Evolutionary conservation across 2,797 vertebrate species (phyloP).

Genomic region (Alcedo quadribrachys): DNA sequence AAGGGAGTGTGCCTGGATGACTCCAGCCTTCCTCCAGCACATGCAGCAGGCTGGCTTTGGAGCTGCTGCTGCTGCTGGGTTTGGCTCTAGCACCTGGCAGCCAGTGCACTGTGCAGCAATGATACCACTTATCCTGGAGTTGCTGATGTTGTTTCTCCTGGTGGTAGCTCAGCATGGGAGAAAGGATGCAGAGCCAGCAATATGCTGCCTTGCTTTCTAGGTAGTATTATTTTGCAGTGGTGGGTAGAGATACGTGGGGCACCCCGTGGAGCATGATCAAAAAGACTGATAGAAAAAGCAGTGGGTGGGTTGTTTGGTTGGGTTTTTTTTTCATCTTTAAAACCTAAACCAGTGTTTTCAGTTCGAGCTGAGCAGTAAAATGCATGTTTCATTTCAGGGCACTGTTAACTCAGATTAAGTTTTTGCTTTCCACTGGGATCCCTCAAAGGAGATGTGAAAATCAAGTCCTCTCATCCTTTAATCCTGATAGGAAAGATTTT

Average conservation of each 20-base stretch:
- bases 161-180: not conserved
- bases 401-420: not conserved
- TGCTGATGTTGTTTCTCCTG: fast-evolving
- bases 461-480: not conserved
- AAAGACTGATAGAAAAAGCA: not conserved
- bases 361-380: not conserved
- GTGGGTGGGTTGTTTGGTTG: too few relatives aligned
- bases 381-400: not conserved
- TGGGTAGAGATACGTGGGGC: not conserved
- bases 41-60: not conserved
- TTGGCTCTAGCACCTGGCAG: not conserved
- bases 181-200: not conserved
- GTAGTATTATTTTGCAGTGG: not conserved
- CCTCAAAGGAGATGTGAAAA: not conserved
- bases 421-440: not conserved
- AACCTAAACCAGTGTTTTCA: not conserved
- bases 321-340: not conserved
- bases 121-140: too few relatives aligned
- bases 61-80: not conserved
- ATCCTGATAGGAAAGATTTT: not conserved
- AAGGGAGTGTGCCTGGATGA: not conserved
- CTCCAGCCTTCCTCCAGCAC: not conserved
- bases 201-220: not conserved
- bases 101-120: too few relatives aligned
- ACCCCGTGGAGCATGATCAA: not conserved